Evolutionary conservation across 2,797 vertebrate species (phyloP).

Genomic region (Garrulus glandarius): DNA sequence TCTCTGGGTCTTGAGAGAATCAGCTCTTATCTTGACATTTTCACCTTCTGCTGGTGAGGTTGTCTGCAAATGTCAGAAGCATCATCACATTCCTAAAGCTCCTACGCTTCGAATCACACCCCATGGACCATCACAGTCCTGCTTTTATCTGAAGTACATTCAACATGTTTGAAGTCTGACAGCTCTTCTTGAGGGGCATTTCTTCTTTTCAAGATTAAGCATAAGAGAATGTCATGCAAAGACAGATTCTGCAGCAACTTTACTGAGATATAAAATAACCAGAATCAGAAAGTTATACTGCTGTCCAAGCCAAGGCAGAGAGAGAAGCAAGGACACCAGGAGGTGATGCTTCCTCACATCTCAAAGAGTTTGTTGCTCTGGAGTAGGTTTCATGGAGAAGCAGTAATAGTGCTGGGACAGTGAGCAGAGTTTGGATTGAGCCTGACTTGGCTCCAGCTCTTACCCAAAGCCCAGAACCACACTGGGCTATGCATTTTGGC

Average conservation of each 20-base stretch:
- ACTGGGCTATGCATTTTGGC: background rate
- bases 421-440: background rate
- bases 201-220: background rate
- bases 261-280: background rate
- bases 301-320: background rate
- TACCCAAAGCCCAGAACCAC: background rate
- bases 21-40: background rate
- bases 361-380: background rate
- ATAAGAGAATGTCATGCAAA: background rate
- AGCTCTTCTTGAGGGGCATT: background rate
- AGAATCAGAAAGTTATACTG: background rate
- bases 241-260: background rate
- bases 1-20: background rate
- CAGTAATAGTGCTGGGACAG: background rate
- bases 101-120: background rate
- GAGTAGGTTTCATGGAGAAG: background rate
- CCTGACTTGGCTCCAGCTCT: background rate
- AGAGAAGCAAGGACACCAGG: background rate
- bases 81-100: background rate
- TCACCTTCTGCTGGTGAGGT: background rate
- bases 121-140: background rate
- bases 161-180: background rate
- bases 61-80: background rate
- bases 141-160: background rate
- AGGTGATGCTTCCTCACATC: background rate